These are phyloP conservation scores for Minunthozetes semirufus DNA, from an alignment of 2,888 invertebrate species.

Conservation along the genomic window DNA sequence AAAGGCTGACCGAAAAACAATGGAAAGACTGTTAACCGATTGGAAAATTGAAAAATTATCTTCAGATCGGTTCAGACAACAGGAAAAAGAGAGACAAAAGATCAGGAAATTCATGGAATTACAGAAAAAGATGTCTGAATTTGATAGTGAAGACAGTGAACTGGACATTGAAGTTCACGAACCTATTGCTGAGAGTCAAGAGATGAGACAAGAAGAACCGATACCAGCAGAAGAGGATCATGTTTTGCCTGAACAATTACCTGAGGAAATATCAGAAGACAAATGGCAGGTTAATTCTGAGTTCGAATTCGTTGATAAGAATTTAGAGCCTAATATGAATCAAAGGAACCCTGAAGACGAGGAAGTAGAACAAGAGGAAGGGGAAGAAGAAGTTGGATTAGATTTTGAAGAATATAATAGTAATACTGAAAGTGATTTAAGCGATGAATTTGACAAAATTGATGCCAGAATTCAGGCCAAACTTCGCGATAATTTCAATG, in stretches of 20 bases:
- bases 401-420: neutral
- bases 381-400: neutral
- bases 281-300: neutral
- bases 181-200: neutral
- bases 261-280: neutral
- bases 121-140: slow-evolving; percentile 19
- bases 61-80: neutral
- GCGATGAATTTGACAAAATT: slow-evolving; percentile 17
- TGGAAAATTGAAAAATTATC: slow-evolving; percentile 30
- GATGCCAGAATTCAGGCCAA: slow-evolving; percentile 19
- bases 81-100: slow-evolving; percentile 29
- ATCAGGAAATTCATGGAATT: slow-evolving; percentile 27
- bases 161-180: neutral
- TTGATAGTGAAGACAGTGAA: slow-evolving; percentile 27
- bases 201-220: no score
- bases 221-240: no score
- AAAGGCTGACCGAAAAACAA: neutral
- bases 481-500: neutral
- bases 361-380: no score
- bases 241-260: no score
- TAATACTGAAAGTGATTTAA: neutral
- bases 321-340: neutral
- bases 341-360: no score
- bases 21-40: slow-evolving; percentile 10
- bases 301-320: neutral